A percentile compares a stretch with the other conserved stretches of the same genome.
These are phyloP conservation scores for Penelope pileata DNA, from an alignment of 2,113 vertebrate species.

Conservation along the genomic window DNA sequence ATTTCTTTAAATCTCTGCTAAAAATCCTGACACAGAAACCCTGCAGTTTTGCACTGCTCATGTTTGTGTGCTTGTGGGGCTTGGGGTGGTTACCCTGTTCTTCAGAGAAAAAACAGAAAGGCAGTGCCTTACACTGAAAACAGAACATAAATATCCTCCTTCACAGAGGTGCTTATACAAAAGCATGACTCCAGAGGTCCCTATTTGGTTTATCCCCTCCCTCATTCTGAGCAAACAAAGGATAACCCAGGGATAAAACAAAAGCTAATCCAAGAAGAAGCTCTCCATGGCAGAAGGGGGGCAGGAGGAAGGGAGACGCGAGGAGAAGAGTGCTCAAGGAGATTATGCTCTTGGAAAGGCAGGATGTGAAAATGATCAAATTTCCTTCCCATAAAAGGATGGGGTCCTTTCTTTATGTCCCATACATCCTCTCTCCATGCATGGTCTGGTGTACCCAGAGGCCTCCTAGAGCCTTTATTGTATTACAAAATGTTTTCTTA, in stretches of 20 bases:
- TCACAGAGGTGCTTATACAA: constrained; percentile 37
- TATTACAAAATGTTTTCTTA: constrained; percentile 82
- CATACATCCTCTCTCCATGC: constrained; percentile 66
- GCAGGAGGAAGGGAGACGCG: background rate
- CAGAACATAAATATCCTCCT: constrained; percentile 11
- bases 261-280: constrained; percentile 62
- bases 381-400: constrained; percentile 77
- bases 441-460: constrained; percentile 70
- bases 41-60: background rate
- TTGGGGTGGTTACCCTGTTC: constrained; percentile 20
- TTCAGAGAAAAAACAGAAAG: constrained; percentile 58
- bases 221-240: constrained; percentile 54
- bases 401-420: constrained; percentile 68
- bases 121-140: constrained; percentile 22
- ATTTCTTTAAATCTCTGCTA: constrained; percentile 28
- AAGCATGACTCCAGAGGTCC: constrained; percentile 31
- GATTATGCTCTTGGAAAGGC: constrained; percentile 50
- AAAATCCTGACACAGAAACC: constrained; percentile 20
- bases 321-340: constrained; percentile 28
- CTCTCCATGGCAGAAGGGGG: background rate
- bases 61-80: background rate
- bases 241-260: constrained; percentile 38
- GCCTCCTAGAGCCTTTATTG: constrained; percentile 80
- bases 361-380: constrained; percentile 73
- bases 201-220: background rate